A percentile compares a stretch with the other conserved stretches of the same genome.
Evolutionary conservation across 1,140 invertebrate species (phyloP).

Genomic region (Ceratosolen fusciceps): DNA sequence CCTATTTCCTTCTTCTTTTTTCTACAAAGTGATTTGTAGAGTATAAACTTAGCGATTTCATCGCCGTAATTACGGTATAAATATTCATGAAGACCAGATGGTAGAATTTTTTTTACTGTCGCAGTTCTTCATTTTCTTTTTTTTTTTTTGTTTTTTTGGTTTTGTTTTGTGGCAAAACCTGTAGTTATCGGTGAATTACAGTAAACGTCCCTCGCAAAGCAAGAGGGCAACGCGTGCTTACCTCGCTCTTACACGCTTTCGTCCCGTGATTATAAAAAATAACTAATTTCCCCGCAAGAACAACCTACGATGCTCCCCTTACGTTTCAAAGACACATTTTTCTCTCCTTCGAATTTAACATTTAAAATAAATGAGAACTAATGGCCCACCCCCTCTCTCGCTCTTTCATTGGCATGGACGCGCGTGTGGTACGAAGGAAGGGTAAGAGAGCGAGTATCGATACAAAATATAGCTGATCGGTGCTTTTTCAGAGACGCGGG

Average conservation of each 20-base stretch:
- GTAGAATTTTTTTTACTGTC: neutral
- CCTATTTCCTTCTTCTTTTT: no score
- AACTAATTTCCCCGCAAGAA: neutral
- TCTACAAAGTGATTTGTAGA: neutral
- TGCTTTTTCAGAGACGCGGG: neutral
- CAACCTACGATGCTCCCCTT: no score
- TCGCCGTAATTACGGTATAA: neutral
- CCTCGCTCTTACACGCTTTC: neutral
- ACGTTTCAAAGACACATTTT: neutral
- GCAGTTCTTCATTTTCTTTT: no score
- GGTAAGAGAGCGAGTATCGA: neutral
- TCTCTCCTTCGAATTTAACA: neutral
- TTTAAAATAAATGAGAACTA: neutral
- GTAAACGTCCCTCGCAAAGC: neutral
- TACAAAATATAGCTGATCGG: conserved; percentile 34
- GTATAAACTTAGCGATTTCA: neutral
- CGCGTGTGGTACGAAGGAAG: neutral
- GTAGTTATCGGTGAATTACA: neutral
- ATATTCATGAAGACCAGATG: neutral
- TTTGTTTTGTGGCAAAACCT: neutral
- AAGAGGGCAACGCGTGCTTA: neutral
- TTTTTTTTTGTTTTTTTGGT: no score
- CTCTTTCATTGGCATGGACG: neutral
- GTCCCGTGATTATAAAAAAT: neutral
- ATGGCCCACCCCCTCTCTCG: neutral